These are phyloP conservation scores for Apis florea DNA, from an alignment of 1,140 invertebrate species.

Conservation along the genomic window DNA sequence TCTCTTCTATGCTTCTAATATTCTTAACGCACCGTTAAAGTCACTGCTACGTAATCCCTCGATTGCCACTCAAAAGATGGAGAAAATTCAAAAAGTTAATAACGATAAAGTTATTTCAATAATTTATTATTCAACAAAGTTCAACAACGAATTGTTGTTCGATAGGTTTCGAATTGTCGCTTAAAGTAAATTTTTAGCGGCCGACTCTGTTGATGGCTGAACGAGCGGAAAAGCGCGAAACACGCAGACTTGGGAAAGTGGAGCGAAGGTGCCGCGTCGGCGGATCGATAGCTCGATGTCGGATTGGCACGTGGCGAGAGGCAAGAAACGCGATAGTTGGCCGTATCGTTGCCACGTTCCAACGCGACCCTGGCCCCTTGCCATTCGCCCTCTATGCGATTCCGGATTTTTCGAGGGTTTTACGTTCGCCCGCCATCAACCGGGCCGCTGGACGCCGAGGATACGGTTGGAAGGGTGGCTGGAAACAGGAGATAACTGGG, in stretches of 20 bases:
- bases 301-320: slow-evolving; percentile 45
- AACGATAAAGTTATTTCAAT: no score
- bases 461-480: background rate
- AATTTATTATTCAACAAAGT: no score
- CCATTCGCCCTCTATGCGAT: slow-evolving; percentile 33
- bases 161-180: no score
- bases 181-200: background rate
- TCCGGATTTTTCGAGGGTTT: background rate
- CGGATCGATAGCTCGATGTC: slow-evolving; percentile 42
- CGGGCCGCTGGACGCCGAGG: no score
- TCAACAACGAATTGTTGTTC: no score
- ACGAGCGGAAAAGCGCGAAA: background rate
- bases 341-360: slow-evolving; percentile 43
- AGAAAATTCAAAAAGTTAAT: no score
- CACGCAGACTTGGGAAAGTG: slow-evolving; percentile 12
- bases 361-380: slow-evolving; percentile 41
- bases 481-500: background rate
- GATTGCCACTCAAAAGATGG: no score
- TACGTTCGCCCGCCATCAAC: background rate
- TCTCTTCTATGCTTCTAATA: no score
- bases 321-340: slow-evolving; percentile 45
- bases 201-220: background rate
- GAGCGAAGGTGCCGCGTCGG: slow-evolving; percentile 32
- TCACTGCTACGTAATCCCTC: no score
- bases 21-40: no score